Evolutionary conservation across 2,113 vertebrate species (phyloP).

Genomic region (Gadus macrocephalus): DNA sequence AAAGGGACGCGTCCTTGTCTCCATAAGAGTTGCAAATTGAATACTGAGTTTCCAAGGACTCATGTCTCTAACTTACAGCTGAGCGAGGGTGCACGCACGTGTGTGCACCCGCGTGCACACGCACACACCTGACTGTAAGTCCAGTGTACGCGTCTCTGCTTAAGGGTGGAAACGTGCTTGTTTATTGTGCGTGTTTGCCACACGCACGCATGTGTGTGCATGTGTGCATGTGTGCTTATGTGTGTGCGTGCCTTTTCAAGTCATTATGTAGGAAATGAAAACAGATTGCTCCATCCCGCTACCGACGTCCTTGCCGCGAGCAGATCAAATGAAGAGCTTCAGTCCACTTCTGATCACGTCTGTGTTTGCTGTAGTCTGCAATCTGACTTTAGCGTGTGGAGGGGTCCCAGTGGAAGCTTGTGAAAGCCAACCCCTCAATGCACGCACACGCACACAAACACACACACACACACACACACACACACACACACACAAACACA

Average conservation of each 20-base stretch:
- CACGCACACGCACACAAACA: too few species aligned
- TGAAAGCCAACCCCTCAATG: conserved; percentile 11
- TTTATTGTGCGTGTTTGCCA: background rate
- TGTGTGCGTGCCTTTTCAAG: conserved; percentile 8
- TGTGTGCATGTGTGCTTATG: conserved; percentile 1
- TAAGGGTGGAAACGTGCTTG: background rate
- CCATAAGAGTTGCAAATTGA: conserved; percentile 75
- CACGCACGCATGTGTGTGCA: background rate
- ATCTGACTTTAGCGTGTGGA: background rate
- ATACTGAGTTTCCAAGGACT: conserved; percentile 73
- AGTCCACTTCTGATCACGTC: too few species aligned
- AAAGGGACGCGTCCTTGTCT: conserved; percentile 73
- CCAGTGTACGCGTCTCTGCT: too few species aligned
- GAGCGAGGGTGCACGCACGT: conserved; percentile 40
- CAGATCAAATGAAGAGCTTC: background rate
- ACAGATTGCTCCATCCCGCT: too few species aligned
- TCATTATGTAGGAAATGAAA: conserved; percentile 6
- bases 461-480: too few species aligned
- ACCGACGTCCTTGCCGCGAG: background rate
- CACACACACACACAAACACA: too few species aligned
- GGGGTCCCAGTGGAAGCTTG: too few species aligned
- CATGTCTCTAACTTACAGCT: conserved; percentile 66
- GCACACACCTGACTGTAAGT: background rate
- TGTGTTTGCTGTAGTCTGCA: too few species aligned
- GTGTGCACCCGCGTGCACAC: conserved; percentile 2